phyloP scores from a whole-genome alignment of 2,113 vertebrate species.

The Larimichthys crocea region DNA sequence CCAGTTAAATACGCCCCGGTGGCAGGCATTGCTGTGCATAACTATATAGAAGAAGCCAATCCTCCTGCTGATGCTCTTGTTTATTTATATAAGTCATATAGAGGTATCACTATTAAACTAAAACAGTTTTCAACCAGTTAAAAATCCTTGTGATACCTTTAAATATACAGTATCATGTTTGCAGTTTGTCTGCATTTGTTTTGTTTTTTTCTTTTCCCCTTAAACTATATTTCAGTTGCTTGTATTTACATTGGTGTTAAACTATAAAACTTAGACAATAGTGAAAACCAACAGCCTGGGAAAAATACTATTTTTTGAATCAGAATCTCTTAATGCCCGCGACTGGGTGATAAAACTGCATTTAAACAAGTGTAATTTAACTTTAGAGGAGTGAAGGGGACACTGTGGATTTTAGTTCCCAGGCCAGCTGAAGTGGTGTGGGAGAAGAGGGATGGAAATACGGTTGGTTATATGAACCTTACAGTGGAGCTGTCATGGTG shows the following conservation, averaged over 20 bases:
- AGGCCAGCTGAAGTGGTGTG: conserved; percentile 40
- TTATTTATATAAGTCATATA: too few relatives aligned
- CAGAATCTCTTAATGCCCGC: conserved; percentile 2
- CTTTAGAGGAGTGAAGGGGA: conserved; percentile 44
- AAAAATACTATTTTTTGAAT: background rate
- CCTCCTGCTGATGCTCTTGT: too few relatives aligned
- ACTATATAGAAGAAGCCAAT: too few relatives aligned
- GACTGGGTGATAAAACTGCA: conserved; percentile 38
- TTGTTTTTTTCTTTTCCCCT: too few relatives aligned
- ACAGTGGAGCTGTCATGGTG: conserved; percentile 76
- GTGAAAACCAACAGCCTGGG: background rate
- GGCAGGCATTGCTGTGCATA: too few relatives aligned
- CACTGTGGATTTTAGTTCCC: conserved; percentile 42
- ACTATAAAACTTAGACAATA: background rate
- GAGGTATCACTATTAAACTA: too few relatives aligned
- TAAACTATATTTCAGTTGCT: background rate
- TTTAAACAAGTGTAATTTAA: conserved; percentile 48
- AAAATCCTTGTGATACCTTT: too few relatives aligned
- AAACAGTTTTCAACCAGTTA: too few relatives aligned
- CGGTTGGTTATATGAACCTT: conserved; percentile 69
- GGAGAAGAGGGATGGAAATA: conserved; percentile 68
- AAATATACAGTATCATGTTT: too few relatives aligned
- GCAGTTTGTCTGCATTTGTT: background rate
- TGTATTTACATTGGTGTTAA: background rate
- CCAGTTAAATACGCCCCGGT: too few relatives aligned